Percentiles rank a stretch among this genome's conserved stretches.
Evolutionary conservation across 2,797 vertebrate species (phyloP).

Genomic region (Antennarius maculatus): DNA sequence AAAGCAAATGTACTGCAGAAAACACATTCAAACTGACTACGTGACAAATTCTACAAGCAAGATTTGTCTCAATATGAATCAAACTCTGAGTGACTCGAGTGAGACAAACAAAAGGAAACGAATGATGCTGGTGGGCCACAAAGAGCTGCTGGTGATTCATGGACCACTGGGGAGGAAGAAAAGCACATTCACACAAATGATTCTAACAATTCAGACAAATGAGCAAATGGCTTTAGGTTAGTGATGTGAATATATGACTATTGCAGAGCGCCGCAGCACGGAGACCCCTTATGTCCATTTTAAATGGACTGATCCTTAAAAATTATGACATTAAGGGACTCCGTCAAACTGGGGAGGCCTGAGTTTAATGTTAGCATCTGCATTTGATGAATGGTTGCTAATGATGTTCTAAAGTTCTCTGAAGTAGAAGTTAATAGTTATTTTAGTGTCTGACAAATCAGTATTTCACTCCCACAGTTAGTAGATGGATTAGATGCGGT

Average conservation of each 20-base stretch:
- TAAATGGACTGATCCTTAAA: conserved; percentile 69
- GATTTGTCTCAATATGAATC: conserved; percentile 69
- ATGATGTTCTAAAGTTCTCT: conserved; percentile 53
- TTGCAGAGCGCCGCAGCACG: conserved; percentile 54
- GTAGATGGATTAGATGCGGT: conserved; percentile 41
- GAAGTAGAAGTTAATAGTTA: conserved; percentile 54
- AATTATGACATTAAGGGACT: conserved; percentile 65
- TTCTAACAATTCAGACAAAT: conserved; percentile 77
- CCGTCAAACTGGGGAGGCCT: conserved; percentile 61
- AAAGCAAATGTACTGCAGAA: conserved; percentile 35
- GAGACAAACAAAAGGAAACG: conserved; percentile 69
- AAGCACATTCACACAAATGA: conserved; percentile 79
- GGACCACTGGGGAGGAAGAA: conserved; percentile 74
- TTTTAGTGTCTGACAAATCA: conserved; percentile 61
- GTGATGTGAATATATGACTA: conserved; percentile 71
- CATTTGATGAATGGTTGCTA: conserved; percentile 68
- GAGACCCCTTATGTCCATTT: conserved; percentile 59
- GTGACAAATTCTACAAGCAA: conserved; percentile 49
- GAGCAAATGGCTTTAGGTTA: conserved; percentile 76
- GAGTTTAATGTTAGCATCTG: conserved; percentile 67
- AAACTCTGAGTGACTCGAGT: conserved; percentile 61
- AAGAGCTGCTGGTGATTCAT: conserved; percentile 76
- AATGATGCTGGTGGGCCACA: conserved; percentile 62
- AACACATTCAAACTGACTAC: conserved; percentile 49
- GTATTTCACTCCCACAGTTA: conserved; percentile 51